These are phyloP conservation scores for Myiotriccus ornatus DNA, from an alignment of 2,797 vertebrate species.

Conservation along the genomic window DNA sequence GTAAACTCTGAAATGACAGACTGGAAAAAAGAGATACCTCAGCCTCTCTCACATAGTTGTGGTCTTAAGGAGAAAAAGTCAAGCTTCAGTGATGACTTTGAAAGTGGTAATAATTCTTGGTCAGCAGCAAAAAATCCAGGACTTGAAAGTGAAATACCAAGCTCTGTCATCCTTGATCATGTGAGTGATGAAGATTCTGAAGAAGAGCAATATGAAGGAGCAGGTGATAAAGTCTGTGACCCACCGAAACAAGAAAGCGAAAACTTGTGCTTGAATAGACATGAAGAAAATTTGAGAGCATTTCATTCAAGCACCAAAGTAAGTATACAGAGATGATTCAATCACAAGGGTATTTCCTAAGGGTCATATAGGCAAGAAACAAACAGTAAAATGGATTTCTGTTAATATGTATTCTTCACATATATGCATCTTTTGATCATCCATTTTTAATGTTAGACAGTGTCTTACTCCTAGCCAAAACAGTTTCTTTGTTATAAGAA, in stretches of 20 bases:
- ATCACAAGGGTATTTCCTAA: background rate
- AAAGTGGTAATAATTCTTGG: constrained; percentile 4
- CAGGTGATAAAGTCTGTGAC: constrained; percentile 16
- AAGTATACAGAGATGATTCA: background rate
- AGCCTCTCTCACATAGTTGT: background rate
- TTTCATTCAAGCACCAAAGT: background rate
- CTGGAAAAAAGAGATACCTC: background rate
- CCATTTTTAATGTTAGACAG: background rate
- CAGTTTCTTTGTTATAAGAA: background rate
- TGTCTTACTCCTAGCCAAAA: background rate
- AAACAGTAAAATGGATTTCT: background rate
- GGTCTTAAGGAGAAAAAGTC: background rate
- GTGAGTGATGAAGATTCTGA: background rate
- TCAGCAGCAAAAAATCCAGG: background rate
- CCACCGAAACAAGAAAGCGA: background rate
- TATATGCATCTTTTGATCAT: background rate
- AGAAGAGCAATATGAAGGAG: background rate
- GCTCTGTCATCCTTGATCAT: background rate
- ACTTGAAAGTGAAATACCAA: background rate
- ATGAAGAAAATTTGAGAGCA: background rate
- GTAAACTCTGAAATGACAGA: background rate
- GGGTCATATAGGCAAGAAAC: background rate
- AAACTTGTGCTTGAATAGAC: background rate
- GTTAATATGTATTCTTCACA: background rate
- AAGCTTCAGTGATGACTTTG: background rate